These are phyloP conservation scores for Clarias magur DNA, from an alignment of 2,113 vertebrate species.

Conservation along the genomic window DNA sequence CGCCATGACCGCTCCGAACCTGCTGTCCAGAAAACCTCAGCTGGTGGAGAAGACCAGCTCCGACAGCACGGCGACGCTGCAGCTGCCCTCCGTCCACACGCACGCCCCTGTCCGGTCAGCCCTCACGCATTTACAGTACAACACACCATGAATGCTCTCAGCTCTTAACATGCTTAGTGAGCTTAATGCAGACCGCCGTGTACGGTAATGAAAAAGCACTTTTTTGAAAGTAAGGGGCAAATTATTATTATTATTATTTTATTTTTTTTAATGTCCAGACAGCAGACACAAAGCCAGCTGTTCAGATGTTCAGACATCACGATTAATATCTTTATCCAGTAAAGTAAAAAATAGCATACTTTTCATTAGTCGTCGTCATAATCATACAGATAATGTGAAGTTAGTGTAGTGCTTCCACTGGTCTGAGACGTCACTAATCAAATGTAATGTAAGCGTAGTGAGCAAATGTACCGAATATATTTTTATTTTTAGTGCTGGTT, in stretches of 20 bases:
- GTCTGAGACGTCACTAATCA: neutral
- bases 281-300: neutral
- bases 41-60: conserved; percentile 92
- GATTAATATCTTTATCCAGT: neutral
- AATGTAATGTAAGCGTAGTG: neutral
- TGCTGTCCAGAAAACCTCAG: conserved; percentile 88
- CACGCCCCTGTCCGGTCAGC: conserved; percentile 89
- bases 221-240: too few species aligned
- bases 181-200: neutral
- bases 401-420: neutral
- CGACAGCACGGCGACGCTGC: conserved; percentile 93
- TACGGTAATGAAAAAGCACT: neutral
- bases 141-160: neutral
- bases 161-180: neutral
- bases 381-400: neutral
- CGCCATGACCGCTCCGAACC: conserved; percentile 88
- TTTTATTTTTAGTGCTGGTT: neutral
- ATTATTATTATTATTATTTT: too few species aligned
- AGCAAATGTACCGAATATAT: neutral
- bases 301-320: neutral
- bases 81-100: conserved; percentile 86
- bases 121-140: neutral
- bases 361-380: neutral
- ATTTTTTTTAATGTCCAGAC: neutral
- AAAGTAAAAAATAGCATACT: neutral